Evolutionary conservation across 2,113 vertebrate genomes (phyloP).

Genomic region (Peromyscus polionotus): DNA sequence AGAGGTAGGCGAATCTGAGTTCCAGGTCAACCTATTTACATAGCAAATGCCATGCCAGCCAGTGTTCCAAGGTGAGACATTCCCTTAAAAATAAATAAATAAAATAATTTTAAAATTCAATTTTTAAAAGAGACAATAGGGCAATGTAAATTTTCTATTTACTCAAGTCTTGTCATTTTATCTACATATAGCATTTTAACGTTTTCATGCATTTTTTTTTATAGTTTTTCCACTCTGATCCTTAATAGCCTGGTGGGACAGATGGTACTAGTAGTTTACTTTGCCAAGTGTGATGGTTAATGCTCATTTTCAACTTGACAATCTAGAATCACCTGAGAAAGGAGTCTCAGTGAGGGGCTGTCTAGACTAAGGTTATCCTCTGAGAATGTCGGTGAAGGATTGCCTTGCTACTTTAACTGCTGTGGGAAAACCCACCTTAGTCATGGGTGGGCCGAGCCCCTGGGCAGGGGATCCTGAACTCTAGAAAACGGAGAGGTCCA

Average conservation of each 20-base stretch:
- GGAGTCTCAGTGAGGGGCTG: not conserved
- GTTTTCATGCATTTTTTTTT: slow-evolving; percentile 15
- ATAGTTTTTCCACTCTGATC: not conserved
- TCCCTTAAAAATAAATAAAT: not conserved
- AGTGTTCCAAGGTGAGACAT: not conserved
- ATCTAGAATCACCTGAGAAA: not conserved
- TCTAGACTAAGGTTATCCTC: not conserved
- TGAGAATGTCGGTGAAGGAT: not conserved
- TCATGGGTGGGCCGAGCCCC: not conserved
- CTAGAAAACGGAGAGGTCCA: not conserved
- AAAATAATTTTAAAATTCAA: not conserved
- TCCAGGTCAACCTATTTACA: not conserved
- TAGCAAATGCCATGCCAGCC: not conserved
- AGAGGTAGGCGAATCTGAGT: not conserved
- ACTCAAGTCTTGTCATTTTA: not conserved
- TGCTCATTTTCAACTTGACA: not conserved
- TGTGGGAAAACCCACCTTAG: not conserved
- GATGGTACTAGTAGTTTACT: not conserved
- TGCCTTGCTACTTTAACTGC: not conserved
- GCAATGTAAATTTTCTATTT: slow-evolving; percentile 1
- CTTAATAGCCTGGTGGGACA: not conserved
- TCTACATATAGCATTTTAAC: not conserved
- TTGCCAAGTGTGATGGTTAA: not conserved
- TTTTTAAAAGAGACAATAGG: not conserved
- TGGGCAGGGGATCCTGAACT: too few species aligned